Base-by-base conservation (phyloP, 1,140 invertebrate species). In the Holcopasites calliopsidis region DNA sequence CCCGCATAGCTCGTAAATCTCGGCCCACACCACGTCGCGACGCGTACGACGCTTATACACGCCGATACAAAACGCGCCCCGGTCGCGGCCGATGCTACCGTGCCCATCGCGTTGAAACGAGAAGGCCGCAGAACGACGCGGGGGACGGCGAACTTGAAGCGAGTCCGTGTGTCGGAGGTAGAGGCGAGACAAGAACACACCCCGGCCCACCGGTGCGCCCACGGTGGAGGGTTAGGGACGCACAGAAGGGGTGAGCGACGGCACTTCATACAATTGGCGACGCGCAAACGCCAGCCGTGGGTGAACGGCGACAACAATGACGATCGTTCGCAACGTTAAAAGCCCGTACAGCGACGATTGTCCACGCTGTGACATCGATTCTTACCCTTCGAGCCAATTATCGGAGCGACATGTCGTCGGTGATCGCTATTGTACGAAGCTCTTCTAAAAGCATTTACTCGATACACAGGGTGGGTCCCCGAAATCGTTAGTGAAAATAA, bases 1-100 rank as follows among this genome's bases (percentile, higher is more conserved):
- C 69, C 73, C 77, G 82, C 85, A 86, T 86, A 86, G 85, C 85
- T 86, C 85, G 85, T 86, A 86, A 86, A 86, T 86, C 85, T 86
- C 80, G 35, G 58, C 79, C 62, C 71, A 73, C 61, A 68, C 77
- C 52, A 42, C 23, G 33, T 13, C 40, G 60, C 33, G 31, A 47
- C 49, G 42, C 40, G 55, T 71, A 76, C 79, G 66, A 75, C 84
- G 81, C 73, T 86, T 85, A 74, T 77, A 47, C 44, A 86, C 80
- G 77, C 76, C 82, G 84, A 86, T 86, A 86, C 79, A 82, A 47
- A n/a, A 82, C 79, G 76, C 65, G 72, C 68, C 66, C 71, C n/a
- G n/a, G 84, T 85, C 69, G 82, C 61, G 55, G 82, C 70, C 71
- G 70, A 71, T 78, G 57, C 82, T 33, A 65, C 75, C 69, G 47